A percentile compares a stretch with the other conserved stretches of the same genome.
Conservation (phyloP, 37 sponge, comb jelly and placozoan genomes). For the Hexactinellida sp. region DNA sequence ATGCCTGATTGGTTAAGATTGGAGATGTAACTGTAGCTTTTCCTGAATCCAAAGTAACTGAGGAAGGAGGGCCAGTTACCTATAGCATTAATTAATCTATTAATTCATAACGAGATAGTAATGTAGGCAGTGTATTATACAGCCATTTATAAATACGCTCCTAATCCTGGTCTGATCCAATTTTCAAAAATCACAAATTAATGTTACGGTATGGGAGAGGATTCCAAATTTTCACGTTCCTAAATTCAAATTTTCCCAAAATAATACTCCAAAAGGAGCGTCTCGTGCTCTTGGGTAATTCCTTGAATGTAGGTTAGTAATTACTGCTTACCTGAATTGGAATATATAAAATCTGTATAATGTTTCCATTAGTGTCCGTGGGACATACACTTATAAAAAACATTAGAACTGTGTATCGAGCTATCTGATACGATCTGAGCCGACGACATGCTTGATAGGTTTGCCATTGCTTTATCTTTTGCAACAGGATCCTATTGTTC, state of each 20-base stretch:
- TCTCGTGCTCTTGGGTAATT: too few species aligned
- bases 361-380: not conserved
- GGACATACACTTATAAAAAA: slow-evolving; percentile 23
- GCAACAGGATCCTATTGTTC: slow-evolving; percentile 39
- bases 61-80: not conserved
- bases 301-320: too few species aligned
- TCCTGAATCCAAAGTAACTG: not conserved
- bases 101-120: too few species aligned
- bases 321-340: not conserved
- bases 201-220: too few species aligned
- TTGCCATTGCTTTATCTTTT: slow-evolving; percentile 55
- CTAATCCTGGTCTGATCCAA: too few species aligned
- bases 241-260: too few species aligned
- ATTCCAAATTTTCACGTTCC: too few species aligned
- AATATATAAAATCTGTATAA: not conserved
- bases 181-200: too few species aligned
- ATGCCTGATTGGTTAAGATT: not conserved
- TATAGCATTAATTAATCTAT: too few species aligned
- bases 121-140: too few species aligned
- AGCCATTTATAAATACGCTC: too few species aligned
- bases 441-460: slow-evolving; percentile 47
- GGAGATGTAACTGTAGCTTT: not conserved
- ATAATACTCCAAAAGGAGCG: too few species aligned
- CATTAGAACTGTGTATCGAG: slow-evolving; percentile 23
- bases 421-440: slow-evolving; percentile 69